phyloP scores from a whole-genome alignment of 1,140 invertebrate species.

The Drosophila insularis region DNA sequence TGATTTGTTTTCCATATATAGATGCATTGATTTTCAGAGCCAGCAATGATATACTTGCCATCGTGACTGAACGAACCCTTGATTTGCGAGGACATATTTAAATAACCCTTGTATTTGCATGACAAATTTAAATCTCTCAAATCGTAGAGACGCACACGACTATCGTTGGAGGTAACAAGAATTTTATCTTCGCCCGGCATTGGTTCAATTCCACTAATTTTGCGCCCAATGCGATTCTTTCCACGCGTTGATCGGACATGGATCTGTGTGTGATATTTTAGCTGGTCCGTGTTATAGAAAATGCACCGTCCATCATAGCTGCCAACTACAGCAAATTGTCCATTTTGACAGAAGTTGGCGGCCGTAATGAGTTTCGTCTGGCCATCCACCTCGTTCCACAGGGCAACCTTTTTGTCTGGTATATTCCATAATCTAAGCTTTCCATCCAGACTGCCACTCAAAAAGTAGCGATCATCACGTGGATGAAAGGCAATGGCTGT shows the following conservation, averaged over 20 bases:
- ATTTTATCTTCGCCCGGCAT: slow-evolving; percentile 98
- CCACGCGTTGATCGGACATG: slow-evolving; percentile 96
- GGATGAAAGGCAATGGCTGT: slow-evolving; percentile 99
- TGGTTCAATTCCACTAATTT: slow-evolving; percentile 98
- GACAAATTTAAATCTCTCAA: slow-evolving; percentile 96
- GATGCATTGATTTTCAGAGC: slow-evolving; percentile 98
- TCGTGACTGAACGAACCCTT: slow-evolving; percentile 98
- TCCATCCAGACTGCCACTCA: slow-evolving; percentile 97
- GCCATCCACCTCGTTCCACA: slow-evolving; percentile 98
- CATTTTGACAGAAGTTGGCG: slow-evolving; percentile 98
- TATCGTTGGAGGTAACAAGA: slow-evolving; percentile 98
- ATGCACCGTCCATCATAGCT: slow-evolving; percentile 98
- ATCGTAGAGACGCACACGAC: slow-evolving; percentile 97
- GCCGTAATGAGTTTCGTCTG: slow-evolving; percentile 98
- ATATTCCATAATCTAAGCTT: slow-evolving; percentile 99
- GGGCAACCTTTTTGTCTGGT: slow-evolving; percentile 97
- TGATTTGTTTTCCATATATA: slow-evolving; percentile 99
- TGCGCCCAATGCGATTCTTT: slow-evolving; percentile 96
- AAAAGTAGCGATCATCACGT: slow-evolving; percentile 96
- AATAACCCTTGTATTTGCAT: slow-evolving; percentile 98
- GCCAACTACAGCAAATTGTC: slow-evolving; percentile 99
- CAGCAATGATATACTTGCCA: slow-evolving; percentile 98
- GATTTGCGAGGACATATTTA: slow-evolving; percentile 98
- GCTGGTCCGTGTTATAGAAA: slow-evolving; percentile 98
- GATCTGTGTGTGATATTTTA: slow-evolving; percentile 99